Percentiles rank a stretch among this genome's conserved stretches.
These are phyloP conservation scores for Nephrocerus scutellatus DNA, from an alignment of 2,888 invertebrate genomes.

Conservation along the genomic window DNA sequence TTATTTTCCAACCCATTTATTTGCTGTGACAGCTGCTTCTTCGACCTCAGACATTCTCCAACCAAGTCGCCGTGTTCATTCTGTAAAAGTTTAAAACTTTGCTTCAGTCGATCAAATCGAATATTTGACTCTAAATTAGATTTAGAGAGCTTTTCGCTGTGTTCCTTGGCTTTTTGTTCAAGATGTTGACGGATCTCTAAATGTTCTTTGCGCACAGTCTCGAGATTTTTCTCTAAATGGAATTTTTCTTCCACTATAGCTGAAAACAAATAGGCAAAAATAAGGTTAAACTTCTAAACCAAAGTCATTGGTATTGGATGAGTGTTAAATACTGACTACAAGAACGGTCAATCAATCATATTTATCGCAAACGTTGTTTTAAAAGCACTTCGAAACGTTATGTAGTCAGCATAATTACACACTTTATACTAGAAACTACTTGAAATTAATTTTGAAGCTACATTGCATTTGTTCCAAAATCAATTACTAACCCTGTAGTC, in stretches of 20 bases:
- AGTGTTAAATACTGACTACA: conserved; percentile 12
- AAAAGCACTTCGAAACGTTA: no score
- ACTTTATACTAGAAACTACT: no score
- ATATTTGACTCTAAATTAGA: conserved; percentile 49
- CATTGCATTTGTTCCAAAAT: neutral
- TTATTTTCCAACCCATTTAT: conserved; percentile 49
- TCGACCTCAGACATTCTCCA: conserved; percentile 48
- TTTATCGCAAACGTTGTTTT: no score
- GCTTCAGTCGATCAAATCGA: conserved; percentile 52
- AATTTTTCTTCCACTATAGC: conserved; percentile 56
- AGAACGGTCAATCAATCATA: no score
- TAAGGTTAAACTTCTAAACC: neutral
- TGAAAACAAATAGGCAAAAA: conserved; percentile 32
- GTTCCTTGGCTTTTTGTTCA: conserved; percentile 50
- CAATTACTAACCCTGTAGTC: conserved; percentile 51
- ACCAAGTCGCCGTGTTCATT: conserved; percentile 51
- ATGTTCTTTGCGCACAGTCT: conserved; percentile 53
- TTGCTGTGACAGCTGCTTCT: conserved; percentile 49
- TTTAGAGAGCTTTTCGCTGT: conserved; percentile 50
- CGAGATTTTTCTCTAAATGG: conserved; percentile 53
- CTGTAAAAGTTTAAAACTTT: conserved; percentile 51
- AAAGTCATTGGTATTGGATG: conserved; percentile 10
- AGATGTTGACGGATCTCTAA: conserved; percentile 49
- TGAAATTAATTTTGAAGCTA: no score
- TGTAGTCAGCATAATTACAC: no score